Conservation (phyloP, 2,888 invertebrate genomes). For the Cerceris rybyensis region DNA sequence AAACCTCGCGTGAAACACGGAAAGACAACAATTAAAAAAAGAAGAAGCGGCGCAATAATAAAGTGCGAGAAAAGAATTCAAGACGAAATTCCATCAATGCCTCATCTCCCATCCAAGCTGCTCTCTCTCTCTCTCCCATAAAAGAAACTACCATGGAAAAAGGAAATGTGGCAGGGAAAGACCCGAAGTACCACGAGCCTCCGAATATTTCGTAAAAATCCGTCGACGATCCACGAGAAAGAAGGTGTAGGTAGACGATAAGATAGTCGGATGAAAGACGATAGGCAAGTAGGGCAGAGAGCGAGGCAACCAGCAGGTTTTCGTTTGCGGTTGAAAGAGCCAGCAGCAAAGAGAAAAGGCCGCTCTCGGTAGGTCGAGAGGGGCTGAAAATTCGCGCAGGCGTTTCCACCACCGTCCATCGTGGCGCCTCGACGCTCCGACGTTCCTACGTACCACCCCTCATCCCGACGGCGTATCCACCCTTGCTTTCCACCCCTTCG, state of each 20-base stretch:
- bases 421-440: conserved; percentile 58
- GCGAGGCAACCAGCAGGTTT: conserved; percentile 38
- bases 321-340: conserved; percentile 57
- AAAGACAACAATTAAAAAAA: too few relatives aligned
- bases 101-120: too few relatives aligned
- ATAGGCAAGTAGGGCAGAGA: conserved; percentile 39
- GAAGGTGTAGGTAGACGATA: not conserved
- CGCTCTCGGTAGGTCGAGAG: conserved; percentile 48
- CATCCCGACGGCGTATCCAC: conserved; percentile 45
- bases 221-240: not conserved
- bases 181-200: not conserved
- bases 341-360: conserved; percentile 43
- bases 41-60: too few relatives aligned
- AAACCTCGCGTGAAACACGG: too few relatives aligned
- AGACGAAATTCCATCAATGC: too few relatives aligned
- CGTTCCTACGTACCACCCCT: conserved; percentile 50
- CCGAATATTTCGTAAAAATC: conserved; percentile 1
- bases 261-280: not conserved
- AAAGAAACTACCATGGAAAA: conserved; percentile 8
- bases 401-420: conserved; percentile 66
- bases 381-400: conserved; percentile 64
- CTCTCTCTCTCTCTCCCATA: too few relatives aligned
- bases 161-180: not conserved
- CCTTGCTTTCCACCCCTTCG: conserved; percentile 44
- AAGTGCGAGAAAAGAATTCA: too few relatives aligned